phyloP scores from a whole-genome alignment of 2,797 vertebrate species.

The Rhabdophis nuchalis region DNA sequence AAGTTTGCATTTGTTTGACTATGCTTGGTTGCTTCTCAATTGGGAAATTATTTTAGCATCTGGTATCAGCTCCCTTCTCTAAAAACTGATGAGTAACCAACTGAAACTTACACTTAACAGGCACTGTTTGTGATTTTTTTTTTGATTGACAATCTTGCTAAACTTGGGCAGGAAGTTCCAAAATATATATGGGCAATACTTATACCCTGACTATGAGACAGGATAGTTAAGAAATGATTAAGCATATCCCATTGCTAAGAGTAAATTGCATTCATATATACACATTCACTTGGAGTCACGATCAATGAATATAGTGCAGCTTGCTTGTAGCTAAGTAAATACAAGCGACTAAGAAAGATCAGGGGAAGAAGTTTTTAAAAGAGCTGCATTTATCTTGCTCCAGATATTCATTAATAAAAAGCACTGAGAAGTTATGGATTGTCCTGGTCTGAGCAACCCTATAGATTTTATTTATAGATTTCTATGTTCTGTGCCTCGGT shows the following conservation, averaged over 20 bases:
- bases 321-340: not conserved
- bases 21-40: constrained; percentile 21
- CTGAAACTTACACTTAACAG: not conserved
- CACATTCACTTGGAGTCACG: not conserved
- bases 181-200: not conserved
- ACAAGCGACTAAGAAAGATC: not conserved
- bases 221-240: not conserved
- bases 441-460: not conserved
- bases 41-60: not conserved
- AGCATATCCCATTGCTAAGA: too few relatives aligned
- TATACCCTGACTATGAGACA: not conserved
- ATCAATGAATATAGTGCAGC: not conserved
- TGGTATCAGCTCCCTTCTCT: constrained; percentile 19
- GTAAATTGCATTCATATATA: not conserved
- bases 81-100: not conserved
- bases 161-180: not conserved
- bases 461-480: not conserved
- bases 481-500: not conserved
- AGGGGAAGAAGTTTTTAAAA: not conserved
- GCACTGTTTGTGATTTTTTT: not conserved
- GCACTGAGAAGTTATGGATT: not conserved
- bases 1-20: constrained; percentile 46
- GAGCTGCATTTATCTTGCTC: not conserved
- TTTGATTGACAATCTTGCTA: not conserved
- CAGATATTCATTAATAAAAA: not conserved